Percentiles rank a stretch among this genome's conserved stretches.
Evolutionary conservation across 2,888 invertebrate genomes (phyloP).

Genomic region (Cheilosia impressa): DNA sequence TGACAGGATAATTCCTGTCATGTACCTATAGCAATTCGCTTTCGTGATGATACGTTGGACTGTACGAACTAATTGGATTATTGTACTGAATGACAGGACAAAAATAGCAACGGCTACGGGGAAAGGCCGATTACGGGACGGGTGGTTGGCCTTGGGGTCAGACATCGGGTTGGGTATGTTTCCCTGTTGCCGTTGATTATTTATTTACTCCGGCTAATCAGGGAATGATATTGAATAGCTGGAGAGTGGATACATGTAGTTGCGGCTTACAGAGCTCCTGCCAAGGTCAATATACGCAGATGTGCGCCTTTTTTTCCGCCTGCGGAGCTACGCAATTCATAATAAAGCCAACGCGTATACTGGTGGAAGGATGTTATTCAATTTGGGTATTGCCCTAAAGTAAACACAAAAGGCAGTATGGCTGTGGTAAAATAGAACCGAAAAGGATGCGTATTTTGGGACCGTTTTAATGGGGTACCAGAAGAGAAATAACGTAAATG

Average conservation of each 20-base stretch:
- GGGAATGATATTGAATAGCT: slow-evolving; percentile 22
- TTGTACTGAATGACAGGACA: slow-evolving; percentile 22
- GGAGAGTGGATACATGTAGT: neutral
- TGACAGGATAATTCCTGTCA: slow-evolving; percentile 17
- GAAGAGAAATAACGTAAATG: slow-evolving; percentile 21
- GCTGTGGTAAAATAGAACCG: neutral
- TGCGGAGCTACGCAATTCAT: neutral
- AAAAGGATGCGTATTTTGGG: slow-evolving; percentile 15
- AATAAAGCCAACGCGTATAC: neutral
- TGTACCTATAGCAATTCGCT: slow-evolving; percentile 14
- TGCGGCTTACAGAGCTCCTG: neutral
- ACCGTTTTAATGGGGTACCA: slow-evolving; percentile 31
- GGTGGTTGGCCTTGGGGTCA: slow-evolving; percentile 21
- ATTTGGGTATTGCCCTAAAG: slow-evolving; percentile 19
- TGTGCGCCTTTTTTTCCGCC: neutral
- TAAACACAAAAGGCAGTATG: slow-evolving; percentile 1
- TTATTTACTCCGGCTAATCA: slow-evolving; percentile 21
- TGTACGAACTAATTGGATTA: slow-evolving; percentile 63
- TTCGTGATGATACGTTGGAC: slow-evolving; percentile 54
- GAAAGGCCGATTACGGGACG: neutral
- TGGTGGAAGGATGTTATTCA: neutral
- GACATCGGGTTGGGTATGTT: slow-evolving; percentile 25
- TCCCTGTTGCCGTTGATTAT: slow-evolving; percentile 8
- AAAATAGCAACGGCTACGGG: slow-evolving; percentile 11
- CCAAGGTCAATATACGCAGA: slow-evolving; percentile 9